phyloP scores from a whole-genome alignment of 2,113 vertebrate genomes.

The Ifrita kowaldi region DNA sequence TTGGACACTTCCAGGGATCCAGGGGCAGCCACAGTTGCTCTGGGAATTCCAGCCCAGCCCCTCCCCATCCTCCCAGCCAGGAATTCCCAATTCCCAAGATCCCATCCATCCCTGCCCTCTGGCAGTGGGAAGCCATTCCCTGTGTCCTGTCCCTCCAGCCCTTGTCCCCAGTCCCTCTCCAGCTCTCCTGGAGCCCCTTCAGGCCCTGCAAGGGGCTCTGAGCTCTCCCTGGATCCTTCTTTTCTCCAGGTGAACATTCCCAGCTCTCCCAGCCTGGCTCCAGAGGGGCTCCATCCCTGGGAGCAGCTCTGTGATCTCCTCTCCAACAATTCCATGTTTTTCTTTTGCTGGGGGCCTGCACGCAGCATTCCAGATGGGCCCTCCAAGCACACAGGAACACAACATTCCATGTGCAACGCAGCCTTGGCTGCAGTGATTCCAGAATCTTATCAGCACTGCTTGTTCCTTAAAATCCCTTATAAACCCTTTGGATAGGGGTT shows the following conservation, averaged over 20 bases:
- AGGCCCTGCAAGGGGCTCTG: too few species aligned
- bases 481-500: background rate
- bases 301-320: rapidly evolving
- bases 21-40: background rate
- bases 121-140: background rate
- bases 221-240: background rate
- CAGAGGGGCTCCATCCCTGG: background rate
- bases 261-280: background rate
- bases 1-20: background rate
- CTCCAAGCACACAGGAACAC: background rate
- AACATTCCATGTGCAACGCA: rapidly evolving
- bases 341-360: background rate
- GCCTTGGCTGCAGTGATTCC: background rate
- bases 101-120: background rate
- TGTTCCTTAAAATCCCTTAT: background rate
- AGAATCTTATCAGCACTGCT: background rate
- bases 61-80: background rate
- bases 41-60: background rate
- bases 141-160: background rate
- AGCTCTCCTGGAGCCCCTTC: background rate
- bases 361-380: rapidly evolving
- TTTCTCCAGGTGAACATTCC: background rate
- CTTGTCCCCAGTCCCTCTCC: background rate
- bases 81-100: background rate
- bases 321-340: background rate